Base-by-base conservation (phyloP, 2,888 invertebrate genomes). In the Allygus modestus region DNA sequence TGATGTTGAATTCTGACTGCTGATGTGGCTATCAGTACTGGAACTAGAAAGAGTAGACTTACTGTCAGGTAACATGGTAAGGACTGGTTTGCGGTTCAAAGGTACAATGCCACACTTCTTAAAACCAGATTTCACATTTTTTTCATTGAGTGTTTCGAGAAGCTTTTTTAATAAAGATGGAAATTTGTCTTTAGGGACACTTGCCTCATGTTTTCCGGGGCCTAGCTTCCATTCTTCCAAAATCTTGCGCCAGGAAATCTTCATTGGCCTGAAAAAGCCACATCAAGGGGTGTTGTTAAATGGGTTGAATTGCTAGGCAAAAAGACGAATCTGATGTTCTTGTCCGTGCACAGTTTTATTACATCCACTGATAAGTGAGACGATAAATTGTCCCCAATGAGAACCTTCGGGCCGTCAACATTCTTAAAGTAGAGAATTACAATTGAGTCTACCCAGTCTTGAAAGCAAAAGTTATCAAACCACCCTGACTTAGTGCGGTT, bases 321-420 rank as follows among this genome's bases (percentile, higher is more conserved):
- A 85, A 85, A 89, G 61, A 90, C 87, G 86, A 90, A 90, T 26
- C 84, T 84, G 82, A 90, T 89, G 86, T 89, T 87, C 84, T 89
- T 87, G 75, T 88, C 86, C 61, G 88, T 86, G 86, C 90, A 90
- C 33, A 79, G 31, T 41, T 83, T 83, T 20, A 86, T 73, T 2
- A 81, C 43, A 31, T 85, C 73, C 23, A 85, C 28, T 69, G 85
- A 73, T 43, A 85, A 73, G 31, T 84, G 85, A 20, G 81, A 81
- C 15, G 81, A 83, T 37, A 84, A 65, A 37, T 90, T 90, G 84
- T 90, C 89, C 7, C 90, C 89, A 82, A 90, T 89, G 51, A 90
- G 54, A n/a, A 89, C 88, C 85, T 89, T 89, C 83, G 75, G 85
- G 11, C 88, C 89, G 26, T 81, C 33, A 51, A 86, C 84, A 58